A percentile compares a stretch with the other conserved stretches of the same genome.
phyloP scores from a whole-genome alignment of 23 tunicate genomes.

The Trididemnum clinides region DNA sequence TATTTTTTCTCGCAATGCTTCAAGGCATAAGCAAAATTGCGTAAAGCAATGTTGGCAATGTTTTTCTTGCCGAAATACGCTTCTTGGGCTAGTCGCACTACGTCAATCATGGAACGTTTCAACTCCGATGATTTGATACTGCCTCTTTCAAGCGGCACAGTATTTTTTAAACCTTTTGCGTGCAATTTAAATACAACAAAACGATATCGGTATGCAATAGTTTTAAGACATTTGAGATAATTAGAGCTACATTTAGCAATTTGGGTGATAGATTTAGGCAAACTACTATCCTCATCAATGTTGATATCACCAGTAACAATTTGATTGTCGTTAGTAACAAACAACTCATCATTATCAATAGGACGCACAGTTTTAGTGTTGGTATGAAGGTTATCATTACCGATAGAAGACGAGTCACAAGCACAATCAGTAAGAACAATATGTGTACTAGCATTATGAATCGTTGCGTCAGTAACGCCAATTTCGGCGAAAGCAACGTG shows the following conservation, averaged over 20 bases:
- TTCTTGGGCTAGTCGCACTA: constrained; percentile 15
- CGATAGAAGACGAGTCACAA: background rate
- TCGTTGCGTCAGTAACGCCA: too few species aligned
- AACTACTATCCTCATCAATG: background rate
- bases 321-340: background rate
- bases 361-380: too few species aligned
- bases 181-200: background rate
- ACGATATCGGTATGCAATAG: constrained; percentile 13
- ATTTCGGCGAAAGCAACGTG: too few species aligned
- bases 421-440: background rate
- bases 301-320: background rate
- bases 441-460: background rate
- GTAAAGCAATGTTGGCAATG: background rate
- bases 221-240: background rate
- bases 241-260: background rate
- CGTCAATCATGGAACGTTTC: background rate
- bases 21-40: background rate
- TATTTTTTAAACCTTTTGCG: background rate
- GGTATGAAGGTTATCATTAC: too few species aligned
- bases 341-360: too few species aligned
- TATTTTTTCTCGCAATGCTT: background rate
- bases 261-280: background rate
- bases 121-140: background rate
- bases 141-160: too few species aligned
- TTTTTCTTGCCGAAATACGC: background rate